These are phyloP conservation scores for Vanessa tameamea DNA, from an alignment of 1,140 invertebrate species.

Conservation along the genomic window DNA sequence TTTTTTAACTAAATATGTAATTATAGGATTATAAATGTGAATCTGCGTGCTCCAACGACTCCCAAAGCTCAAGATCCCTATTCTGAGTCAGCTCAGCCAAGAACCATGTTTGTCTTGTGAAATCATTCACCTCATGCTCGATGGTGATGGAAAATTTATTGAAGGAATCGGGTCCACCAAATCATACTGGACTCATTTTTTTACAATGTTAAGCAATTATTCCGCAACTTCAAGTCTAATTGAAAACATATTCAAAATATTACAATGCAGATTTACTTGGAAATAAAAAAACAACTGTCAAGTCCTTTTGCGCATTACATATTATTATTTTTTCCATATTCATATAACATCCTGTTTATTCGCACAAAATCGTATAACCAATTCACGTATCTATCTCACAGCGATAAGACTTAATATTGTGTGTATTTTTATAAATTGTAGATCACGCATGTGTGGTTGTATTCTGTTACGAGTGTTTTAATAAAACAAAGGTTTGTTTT, in stretches of 20 bases:
- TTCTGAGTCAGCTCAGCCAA: too few species aligned
- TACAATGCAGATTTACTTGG: not conserved
- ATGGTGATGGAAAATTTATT: too few species aligned
- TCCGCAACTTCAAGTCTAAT: not conserved
- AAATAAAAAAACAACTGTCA: not conserved
- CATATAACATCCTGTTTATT: not conserved
- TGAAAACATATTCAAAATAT: not conserved
- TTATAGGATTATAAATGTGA: too few species aligned
- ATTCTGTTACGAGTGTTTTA: constrained; percentile 13
- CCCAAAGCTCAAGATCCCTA: too few species aligned
- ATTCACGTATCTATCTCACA: not conserved
- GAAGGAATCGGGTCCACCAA: too few species aligned
- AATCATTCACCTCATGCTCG: too few species aligned
- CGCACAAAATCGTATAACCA: not conserved
- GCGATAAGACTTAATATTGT: not conserved
- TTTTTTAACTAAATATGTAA: too few species aligned
- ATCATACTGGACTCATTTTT: too few species aligned
- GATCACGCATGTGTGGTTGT: not conserved
- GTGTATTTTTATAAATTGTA: not conserved
- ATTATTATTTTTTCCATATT: constrained; percentile 11
- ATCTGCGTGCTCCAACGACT: too few species aligned
- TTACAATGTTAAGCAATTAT: too few species aligned
- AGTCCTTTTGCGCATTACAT: constrained; percentile 28
- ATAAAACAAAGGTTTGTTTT: constrained; percentile 16
- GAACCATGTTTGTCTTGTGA: too few species aligned